Evolutionary conservation across 2,113 vertebrate species (phyloP).

Genomic region (Sorex araneus): DNA sequence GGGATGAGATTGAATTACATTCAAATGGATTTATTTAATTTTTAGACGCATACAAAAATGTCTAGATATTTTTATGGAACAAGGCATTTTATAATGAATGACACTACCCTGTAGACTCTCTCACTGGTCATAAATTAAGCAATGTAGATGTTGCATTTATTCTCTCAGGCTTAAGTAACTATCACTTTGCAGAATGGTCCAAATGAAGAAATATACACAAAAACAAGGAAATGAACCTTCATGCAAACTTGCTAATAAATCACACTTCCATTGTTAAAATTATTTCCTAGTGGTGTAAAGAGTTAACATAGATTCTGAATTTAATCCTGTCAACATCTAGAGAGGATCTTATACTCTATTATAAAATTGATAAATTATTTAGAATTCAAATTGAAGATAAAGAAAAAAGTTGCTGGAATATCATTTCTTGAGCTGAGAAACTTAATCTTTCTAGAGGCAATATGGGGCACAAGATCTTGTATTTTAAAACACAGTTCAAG

Average conservation of each 20-base stretch:
- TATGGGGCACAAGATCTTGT: not conserved
- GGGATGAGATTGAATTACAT: conserved; percentile 24
- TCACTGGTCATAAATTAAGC: conserved; percentile 42
- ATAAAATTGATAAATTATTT: conserved; percentile 67
- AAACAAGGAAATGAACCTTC: conserved; percentile 53
- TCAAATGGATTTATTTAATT: conserved; percentile 59
- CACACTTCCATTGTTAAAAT: conserved; percentile 68
- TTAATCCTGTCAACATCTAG: conserved; percentile 61
- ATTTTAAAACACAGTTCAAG: conserved; percentile 52
- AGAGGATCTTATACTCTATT: conserved; percentile 33
- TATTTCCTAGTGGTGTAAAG: conserved; percentile 64
- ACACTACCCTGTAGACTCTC: conserved; percentile 44
- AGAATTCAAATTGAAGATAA: conserved; percentile 64
- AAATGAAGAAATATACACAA: conserved; percentile 64
- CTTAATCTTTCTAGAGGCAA: conserved; percentile 56
- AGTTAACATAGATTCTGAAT: conserved; percentile 64
- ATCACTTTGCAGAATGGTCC: conserved; percentile 52
- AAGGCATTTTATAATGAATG: conserved; percentile 64
- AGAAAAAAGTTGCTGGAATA: conserved; percentile 38
- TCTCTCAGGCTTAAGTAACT: conserved; percentile 28
- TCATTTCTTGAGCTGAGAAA: not conserved
- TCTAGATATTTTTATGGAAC: conserved; percentile 39
- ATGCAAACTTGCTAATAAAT: conserved; percentile 61
- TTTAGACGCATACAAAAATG: conserved; percentile 46
- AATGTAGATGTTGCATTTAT: conserved; percentile 26